Conservation (phyloP, 2,888 invertebrate genomes). For the Papilio elwesi region DNA sequence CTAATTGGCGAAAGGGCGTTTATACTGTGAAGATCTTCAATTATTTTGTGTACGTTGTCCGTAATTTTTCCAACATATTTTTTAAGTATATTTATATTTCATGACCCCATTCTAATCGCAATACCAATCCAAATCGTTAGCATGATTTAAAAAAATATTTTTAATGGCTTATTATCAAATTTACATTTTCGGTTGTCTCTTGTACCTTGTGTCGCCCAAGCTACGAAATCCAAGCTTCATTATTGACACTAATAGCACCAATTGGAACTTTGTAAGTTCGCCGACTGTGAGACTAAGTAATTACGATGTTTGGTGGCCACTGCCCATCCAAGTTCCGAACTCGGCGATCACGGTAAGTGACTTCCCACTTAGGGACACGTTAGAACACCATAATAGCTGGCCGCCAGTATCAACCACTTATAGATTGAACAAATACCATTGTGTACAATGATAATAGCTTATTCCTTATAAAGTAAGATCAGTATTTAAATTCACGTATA, state of each 20-base stretch:
- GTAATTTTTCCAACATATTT: too few relatives aligned
- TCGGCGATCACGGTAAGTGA: constrained; percentile 70
- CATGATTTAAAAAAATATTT: too few relatives aligned
- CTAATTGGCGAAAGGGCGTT: too few relatives aligned
- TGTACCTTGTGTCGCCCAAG: constrained; percentile 51
- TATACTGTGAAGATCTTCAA: too few relatives aligned
- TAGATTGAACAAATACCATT: constrained; percentile 62
- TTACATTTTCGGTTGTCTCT: constrained; percentile 37
- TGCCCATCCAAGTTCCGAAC: constrained; percentile 52
- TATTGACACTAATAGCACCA: constrained; percentile 70
- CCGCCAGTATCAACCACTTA: constrained; percentile 66
- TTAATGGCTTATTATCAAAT: background rate
- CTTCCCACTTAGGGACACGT: constrained; percentile 65
- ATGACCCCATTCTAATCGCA: too few relatives aligned
- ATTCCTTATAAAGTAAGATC: constrained; percentile 43
- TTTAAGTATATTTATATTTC: too few relatives aligned
- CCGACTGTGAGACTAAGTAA: constrained; percentile 66
- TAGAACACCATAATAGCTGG: constrained; percentile 67
- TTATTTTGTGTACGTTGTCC: too few relatives aligned
- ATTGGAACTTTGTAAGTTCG: constrained; percentile 57
- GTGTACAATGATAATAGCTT: constrained; percentile 54
- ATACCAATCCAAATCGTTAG: too few relatives aligned
- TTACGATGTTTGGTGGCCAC: constrained; percentile 64
- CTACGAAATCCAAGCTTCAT: constrained; percentile 64
- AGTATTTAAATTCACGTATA: constrained; percentile 1